A percentile compares a stretch with the other conserved stretches of the same genome.
Evolutionary conservation across 2,888 invertebrate genomes (phyloP).

Genomic region (Cantharis rufa): DNA sequence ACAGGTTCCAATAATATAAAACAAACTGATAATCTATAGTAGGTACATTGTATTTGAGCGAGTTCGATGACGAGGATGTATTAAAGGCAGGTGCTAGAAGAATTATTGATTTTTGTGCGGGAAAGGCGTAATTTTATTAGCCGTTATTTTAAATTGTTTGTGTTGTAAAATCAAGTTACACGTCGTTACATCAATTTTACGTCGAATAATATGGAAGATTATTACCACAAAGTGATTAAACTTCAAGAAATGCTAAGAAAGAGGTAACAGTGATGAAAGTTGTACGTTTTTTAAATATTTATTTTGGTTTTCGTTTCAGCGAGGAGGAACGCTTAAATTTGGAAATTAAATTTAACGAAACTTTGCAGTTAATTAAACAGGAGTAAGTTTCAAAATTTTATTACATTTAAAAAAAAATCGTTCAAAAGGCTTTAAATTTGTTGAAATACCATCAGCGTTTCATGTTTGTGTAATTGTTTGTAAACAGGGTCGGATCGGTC

Average conservation of each 20-base stretch:
- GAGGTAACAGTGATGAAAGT: conserved; percentile 45
- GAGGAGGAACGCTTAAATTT: conserved; percentile 61
- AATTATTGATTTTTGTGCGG: background rate
- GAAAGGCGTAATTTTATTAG: background rate
- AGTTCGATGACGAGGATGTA: background rate
- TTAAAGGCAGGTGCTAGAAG: background rate
- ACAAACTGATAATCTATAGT: background rate
- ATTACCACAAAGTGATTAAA: conserved; percentile 52
- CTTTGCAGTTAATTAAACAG: conserved; percentile 58
- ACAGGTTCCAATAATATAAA: background rate
- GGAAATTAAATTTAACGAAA: conserved; percentile 61
- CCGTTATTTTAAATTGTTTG: background rate
- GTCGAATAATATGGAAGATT: conserved; percentile 45
- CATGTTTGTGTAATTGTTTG: background rate
- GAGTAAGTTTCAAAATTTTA: conserved; percentile 53
- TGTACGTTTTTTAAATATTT: conserved; percentile 7
- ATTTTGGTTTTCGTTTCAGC: conserved; percentile 43
- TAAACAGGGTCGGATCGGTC: background rate
- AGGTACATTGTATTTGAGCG: background rate
- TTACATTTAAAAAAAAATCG: background rate
- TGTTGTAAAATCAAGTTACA: background rate
- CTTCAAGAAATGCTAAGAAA: conserved; percentile 52
- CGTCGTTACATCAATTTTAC: conserved; percentile 11
- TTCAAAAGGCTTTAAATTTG: background rate
- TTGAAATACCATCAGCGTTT: background rate